A percentile compares a stretch with the other conserved stretches of the same genome.
These are phyloP conservation scores for Sandelia bainsii DNA, from an alignment of 2,797 vertebrate genomes.

Conservation along the genomic window DNA sequence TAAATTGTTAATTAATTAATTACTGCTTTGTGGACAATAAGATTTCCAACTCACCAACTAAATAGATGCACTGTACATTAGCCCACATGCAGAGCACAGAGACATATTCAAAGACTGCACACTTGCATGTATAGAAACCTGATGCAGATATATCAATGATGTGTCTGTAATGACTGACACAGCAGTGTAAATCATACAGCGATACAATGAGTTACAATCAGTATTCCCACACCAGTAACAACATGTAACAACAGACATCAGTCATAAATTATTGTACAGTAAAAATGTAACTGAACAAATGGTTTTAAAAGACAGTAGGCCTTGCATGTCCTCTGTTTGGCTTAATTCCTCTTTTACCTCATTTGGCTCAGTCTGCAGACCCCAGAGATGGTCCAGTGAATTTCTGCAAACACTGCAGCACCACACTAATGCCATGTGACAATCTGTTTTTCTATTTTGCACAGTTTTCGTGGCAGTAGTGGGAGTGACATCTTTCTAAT, in stretches of 20 bases:
- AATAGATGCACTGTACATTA: neutral
- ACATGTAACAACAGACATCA: neutral
- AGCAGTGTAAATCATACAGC: no score
- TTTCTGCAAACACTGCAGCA: constrained; percentile 63
- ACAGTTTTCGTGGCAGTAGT: constrained; percentile 43
- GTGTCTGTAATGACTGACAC: no score
- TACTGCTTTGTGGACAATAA: no score
- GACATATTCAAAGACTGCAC: no score
- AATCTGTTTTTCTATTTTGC: constrained; percentile 76
- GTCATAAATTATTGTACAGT: neutral
- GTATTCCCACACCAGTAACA: no score
- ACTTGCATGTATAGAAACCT: no score
- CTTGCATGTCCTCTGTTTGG: constrained; percentile 27
- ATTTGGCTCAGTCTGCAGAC: constrained; percentile 48
- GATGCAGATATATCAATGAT: no score
- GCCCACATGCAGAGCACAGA: neutral
- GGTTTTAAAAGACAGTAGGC: constrained; percentile 5
- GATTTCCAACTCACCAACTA: no score
- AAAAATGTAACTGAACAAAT: constrained; percentile 4
- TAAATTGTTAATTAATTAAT: no score
- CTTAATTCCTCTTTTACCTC: constrained; percentile 54
- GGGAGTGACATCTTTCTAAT: constrained; percentile 77
- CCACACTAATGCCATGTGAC: constrained; percentile 76
- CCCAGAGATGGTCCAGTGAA: constrained; percentile 70
- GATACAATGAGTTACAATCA: no score